Evolutionary conservation across 53 echinoderm and acorn worm species (phyloP).

Genomic region (Arbacia lixula): DNA sequence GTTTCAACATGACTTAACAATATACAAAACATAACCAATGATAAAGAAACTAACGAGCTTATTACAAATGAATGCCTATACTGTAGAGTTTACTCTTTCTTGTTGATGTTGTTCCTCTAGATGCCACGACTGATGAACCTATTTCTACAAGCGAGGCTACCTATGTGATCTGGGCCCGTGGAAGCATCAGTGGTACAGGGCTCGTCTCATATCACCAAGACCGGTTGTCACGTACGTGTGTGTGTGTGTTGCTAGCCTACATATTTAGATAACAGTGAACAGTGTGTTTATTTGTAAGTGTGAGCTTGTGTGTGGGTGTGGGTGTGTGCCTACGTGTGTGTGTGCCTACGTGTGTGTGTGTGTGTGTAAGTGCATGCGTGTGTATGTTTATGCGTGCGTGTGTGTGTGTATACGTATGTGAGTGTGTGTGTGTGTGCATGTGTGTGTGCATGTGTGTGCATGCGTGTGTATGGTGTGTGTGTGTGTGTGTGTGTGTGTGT

Average conservation of each 20-base stretch:
- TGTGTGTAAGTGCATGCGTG: background rate
- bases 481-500: too few species aligned
- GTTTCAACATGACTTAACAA: too few species aligned
- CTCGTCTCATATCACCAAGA: slow-evolving; percentile 64
- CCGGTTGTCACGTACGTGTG: background rate
- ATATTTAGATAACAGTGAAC: background rate
- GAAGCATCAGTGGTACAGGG: slow-evolving; percentile 66
- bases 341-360: too few species aligned
- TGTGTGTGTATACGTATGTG: too few species aligned
- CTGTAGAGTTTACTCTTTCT: too few species aligned
- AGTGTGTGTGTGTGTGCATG: too few species aligned
- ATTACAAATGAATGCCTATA: too few species aligned
- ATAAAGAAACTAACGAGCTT: too few species aligned
- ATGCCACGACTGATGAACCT: slow-evolving; percentile 50
- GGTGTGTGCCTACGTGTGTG: background rate
- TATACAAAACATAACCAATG: too few species aligned
- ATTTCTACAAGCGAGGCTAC: slow-evolving; percentile 30
- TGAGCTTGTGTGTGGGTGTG: background rate
- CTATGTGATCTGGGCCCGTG: slow-evolving; percentile 77
- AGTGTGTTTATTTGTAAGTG: background rate
- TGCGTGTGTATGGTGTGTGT: too few species aligned
- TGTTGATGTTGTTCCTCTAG: background rate
- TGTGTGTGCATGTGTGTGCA: too few species aligned
- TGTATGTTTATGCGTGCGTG: background rate
- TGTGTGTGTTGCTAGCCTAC: background rate